These are phyloP conservation scores for Atta texana DNA, from an alignment of 1,140 invertebrate species.

Conservation along the genomic window DNA sequence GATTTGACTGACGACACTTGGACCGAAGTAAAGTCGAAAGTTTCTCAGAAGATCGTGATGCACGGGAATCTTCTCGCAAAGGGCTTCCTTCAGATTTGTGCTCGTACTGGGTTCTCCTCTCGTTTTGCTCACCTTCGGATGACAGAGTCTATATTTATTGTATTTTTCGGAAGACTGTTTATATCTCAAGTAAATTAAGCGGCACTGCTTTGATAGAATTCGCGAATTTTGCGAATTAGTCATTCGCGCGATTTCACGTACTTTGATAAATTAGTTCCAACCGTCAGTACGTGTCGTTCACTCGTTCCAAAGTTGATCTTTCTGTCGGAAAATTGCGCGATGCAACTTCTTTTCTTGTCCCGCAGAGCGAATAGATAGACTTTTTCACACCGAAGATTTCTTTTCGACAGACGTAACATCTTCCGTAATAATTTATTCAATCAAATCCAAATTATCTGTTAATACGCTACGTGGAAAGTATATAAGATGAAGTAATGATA, in stretches of 20 bases:
- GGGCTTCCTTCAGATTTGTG: conserved; percentile 78
- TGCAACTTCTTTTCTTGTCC: not conserved
- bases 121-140: conserved; percentile 75
- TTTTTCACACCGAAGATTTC: not conserved
- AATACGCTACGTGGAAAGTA: not conserved
- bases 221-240: conserved; percentile 12
- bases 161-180: not conserved
- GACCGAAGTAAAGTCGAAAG: conserved; percentile 74
- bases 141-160: not conserved
- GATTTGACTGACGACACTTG: conserved; percentile 72
- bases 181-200: not conserved
- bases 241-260: conserved; percentile 45
- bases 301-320: conserved; percentile 24
- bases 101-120: conserved; percentile 76
- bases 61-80: conserved; percentile 80
- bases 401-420: conserved; percentile 43
- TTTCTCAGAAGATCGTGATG: conserved; percentile 79
- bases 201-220: not conserved
- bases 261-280: conserved; percentile 67
- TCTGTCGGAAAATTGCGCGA: not conserved
- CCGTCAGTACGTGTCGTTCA: conserved; percentile 64
- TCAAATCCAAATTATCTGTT: not conserved
- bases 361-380: not conserved
- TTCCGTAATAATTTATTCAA: conserved; percentile 22
- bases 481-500: not conserved